These are phyloP conservation scores for Diarsia dahlii DNA, from an alignment of 2,888 invertebrate genomes.

Conservation along the genomic window DNA sequence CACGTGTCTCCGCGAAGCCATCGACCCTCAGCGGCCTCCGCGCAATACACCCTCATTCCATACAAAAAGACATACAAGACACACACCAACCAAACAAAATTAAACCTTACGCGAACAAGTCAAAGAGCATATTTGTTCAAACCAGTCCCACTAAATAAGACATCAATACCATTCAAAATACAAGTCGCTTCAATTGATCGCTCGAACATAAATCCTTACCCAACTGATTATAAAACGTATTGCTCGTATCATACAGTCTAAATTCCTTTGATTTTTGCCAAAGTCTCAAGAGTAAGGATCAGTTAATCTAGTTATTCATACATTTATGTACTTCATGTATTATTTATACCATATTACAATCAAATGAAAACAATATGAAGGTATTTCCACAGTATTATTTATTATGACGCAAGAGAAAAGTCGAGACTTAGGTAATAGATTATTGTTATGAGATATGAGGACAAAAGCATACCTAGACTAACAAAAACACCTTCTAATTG, in stretches of 20 bases:
- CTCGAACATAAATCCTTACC: constrained; percentile 70
- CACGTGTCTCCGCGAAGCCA: constrained; percentile 89
- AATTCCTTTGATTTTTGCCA: constrained; percentile 57
- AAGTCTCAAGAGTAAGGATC: constrained; percentile 58
- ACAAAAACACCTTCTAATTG: background rate
- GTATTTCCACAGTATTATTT: constrained; percentile 59
- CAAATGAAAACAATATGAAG: constrained; percentile 61
- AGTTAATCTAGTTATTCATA: constrained; percentile 67
- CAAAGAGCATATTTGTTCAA: constrained; percentile 35
- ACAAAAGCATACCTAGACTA: background rate
- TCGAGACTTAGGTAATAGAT: constrained; percentile 22
- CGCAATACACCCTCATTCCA: constrained; percentile 78
- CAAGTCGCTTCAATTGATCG: constrained; percentile 76
- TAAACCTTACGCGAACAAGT: background rate
- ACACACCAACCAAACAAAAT: constrained; percentile 21
- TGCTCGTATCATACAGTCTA: constrained; percentile 57
- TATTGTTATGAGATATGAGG: background rate
- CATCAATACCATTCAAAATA: constrained; percentile 57
- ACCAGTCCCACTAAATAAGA: constrained; percentile 24
- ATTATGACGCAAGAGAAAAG: constrained; percentile 55
- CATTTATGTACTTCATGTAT: constrained; percentile 62
- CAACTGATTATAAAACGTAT: constrained; percentile 72
- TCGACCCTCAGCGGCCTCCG: constrained; percentile 89
- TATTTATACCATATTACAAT: constrained; percentile 65
- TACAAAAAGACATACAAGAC: constrained; percentile 40